These are phyloP conservation scores for Heliocidaris tuberculata DNA, from an alignment of 35 echinoderm and acorn worm genomes.

Conservation along the genomic window DNA sequence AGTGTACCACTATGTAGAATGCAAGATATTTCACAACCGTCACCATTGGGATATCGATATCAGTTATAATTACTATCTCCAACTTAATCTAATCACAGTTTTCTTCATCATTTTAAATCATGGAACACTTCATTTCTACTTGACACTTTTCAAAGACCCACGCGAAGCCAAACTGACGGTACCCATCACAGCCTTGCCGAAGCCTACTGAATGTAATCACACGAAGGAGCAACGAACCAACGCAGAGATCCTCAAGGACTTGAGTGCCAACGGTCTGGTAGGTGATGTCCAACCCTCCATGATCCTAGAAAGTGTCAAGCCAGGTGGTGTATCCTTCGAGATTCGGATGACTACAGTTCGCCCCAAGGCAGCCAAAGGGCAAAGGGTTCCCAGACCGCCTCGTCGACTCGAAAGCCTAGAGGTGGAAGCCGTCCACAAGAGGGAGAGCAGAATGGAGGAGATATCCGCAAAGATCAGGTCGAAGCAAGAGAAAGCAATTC, in stretches of 20 bases:
- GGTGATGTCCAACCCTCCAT: neutral
- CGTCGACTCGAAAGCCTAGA: neutral
- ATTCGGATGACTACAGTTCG: neutral
- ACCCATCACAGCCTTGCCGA: neutral
- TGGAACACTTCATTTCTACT: too few species aligned
- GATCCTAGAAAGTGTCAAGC: neutral
- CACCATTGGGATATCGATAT: too few species aligned
- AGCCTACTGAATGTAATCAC: neutral
- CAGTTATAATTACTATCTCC: too few species aligned
- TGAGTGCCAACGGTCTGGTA: neutral
- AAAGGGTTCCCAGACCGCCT: neutral
- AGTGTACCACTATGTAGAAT: too few species aligned
- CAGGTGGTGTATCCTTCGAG: conserved; percentile 17
- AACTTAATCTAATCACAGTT: too few species aligned
- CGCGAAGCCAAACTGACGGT: neutral
- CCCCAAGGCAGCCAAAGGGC: neutral
- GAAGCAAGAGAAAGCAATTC: neutral
- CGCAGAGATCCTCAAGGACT: neutral
- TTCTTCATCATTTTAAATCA: too few species aligned
- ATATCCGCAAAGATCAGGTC: neutral
- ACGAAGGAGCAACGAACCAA: conserved; percentile 3
- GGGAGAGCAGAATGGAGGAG: neutral
- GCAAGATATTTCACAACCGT: too few species aligned
- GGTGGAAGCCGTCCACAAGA: neutral
- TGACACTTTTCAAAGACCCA: neutral